Base-by-base conservation (phyloP, 1,140 invertebrate genomes). In the Penaeus vannamei region DNA sequence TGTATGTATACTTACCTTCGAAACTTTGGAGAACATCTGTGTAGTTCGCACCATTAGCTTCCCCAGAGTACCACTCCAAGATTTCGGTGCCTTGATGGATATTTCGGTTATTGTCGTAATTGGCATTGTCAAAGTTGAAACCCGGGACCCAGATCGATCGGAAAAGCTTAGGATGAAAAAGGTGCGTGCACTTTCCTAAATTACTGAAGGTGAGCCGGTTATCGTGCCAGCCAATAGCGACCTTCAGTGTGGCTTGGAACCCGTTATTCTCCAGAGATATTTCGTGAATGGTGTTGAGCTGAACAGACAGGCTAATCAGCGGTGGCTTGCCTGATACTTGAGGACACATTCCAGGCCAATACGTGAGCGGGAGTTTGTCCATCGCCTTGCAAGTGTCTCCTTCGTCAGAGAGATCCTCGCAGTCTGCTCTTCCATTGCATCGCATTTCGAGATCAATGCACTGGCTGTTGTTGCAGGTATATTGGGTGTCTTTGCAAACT, bases 371-470 rank as follows among this genome's bases (percentile, higher is more conserved):
- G 29, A 14, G 86, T 2, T 19, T 26, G n/a, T 82, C 64, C 26
- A 87, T 69, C 8, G 64, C 23, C 0, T 8, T n/a, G 76, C 86
- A 87, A 17, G 29, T 66, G 7, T 60, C 29, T 5, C 79, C 77
- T 32, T 87, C 86, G n/a, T 87, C 86, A 29, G 86, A 87, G 1
- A 60, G 32, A 53, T 87, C 86, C 1, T 32, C 10, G 42, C 86
- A 87, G 4, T 87, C 42, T 2, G 36, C 62, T 10, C 29, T n/a
- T 23, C 66, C 84, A 42, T 79, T 20, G 46, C 76, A 79, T 7
- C 76, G 76, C 0, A 17, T 22, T n/a, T 29, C 8, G 32, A 79
- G 76, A 36, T 29, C 22, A 20, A 79, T 46, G 23, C 76, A 79
- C 29, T 79, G 76, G 22, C 76, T 46, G 26, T 79, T 20, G 20